Evolutionary conservation across 2,888 invertebrate genomes (phyloP), one percentile per base, ranked within the genome.

Genomic region (Meloe dianella): DNA sequence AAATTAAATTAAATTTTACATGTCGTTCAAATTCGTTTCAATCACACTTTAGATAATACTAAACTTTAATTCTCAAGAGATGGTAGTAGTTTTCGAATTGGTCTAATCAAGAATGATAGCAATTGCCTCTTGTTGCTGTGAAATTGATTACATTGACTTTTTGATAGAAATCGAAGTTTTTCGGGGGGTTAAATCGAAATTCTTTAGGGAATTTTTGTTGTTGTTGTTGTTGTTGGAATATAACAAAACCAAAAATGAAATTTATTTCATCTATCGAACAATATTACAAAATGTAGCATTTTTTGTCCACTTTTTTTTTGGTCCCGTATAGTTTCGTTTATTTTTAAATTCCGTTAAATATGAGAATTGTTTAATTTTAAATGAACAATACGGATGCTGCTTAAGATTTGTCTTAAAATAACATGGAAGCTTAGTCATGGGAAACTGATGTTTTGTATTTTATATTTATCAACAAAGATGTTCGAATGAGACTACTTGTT

Each of bases 81-180:
- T 51, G 12, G 24, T 51, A 51, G 24, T 24, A 51, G 22, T 51
- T 51, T 51, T 51, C 51, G 22, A 24, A 51, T 51, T 51, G 51
- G 10, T 51, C 24, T 51, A 51, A 51, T 51, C 24, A 24, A 24
- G 51, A 51, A 10, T 51, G 22, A 51, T 51, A 14, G 51, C 22
- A 51, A 51, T 51, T 51, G 51, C 20, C 20, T 5, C 47, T 20
- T 2, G 8, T 47, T 47, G 9, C 10, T 9, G 20, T 20, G 47
- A 20, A 10, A 47, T 17, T 20, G 47, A 10, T 47, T 47, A 10
- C 20, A 47, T 47, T 47, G 47, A 47, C 20, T 47, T 20, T 47
- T 20, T 20, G 12, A 22, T 10, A 22, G 20, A 47, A 17, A 20
- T 47, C 8, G 10, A 20, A 20, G 20, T 41, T 41, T n/a, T 41